A percentile compares a stretch with the other conserved stretches of the same genome.
Conservation (phyloP, 1,140 invertebrate species). For the Octopus bimaculoides region DNA sequence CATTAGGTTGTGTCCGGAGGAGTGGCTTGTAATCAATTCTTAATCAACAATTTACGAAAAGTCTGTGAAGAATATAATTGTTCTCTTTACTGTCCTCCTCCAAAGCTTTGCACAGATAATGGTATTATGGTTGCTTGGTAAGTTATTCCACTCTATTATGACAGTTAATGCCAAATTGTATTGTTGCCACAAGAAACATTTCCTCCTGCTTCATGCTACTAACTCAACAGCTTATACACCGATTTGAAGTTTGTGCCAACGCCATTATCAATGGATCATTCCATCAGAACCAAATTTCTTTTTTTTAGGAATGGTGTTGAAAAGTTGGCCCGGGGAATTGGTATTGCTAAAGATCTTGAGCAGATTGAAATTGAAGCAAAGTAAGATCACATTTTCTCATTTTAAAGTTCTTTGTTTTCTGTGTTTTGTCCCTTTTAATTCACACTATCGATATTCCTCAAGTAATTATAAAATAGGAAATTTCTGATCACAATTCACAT, state of each 20-base stretch:
- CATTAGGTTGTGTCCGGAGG: slow-evolving; percentile 84
- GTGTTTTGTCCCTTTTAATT: background rate
- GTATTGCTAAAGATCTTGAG: slow-evolving; percentile 57
- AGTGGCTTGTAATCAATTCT: slow-evolving; percentile 88
- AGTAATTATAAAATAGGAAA: too few species aligned
- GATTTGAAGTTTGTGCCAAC: too few species aligned
- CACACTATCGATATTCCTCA: background rate
- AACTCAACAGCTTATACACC: too few species aligned
- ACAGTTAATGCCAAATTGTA: background rate
- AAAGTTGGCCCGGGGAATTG: slow-evolving; percentile 58
- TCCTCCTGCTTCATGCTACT: too few species aligned
- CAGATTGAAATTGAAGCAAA: slow-evolving; percentile 59
- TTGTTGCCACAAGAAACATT: background rate
- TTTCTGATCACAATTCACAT: too few species aligned
- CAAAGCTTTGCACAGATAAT: slow-evolving; percentile 93
- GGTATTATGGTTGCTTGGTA: slow-evolving; percentile 98
- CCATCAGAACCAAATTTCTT: too few species aligned
- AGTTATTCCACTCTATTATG: slow-evolving; percentile 11
- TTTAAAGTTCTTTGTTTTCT: background rate
- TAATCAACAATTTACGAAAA: slow-evolving; percentile 68
- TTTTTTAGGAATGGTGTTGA: slow-evolving; percentile 77
- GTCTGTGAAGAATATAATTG: slow-evolving; percentile 70
- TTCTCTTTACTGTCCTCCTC: slow-evolving; percentile 72
- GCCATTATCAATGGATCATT: too few species aligned
- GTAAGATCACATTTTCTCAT: slow-evolving; percentile 45